Evolutionary conservation across 2,888 invertebrate genomes (phyloP).

Genomic region (Sisyra terminalis): DNA sequence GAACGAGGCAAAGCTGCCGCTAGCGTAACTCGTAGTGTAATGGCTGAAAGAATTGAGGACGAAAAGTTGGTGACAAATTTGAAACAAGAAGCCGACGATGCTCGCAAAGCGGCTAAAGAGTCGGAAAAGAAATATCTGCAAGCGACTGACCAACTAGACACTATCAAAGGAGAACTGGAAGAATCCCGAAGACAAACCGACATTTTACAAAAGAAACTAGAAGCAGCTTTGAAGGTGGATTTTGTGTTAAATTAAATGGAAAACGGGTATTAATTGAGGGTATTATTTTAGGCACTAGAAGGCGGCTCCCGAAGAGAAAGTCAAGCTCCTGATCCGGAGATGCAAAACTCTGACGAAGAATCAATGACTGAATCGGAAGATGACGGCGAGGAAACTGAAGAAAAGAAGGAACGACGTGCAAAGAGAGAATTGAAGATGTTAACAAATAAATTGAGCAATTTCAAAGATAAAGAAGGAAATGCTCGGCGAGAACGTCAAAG

Average conservation of each 20-base stretch:
- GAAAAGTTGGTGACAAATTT: constrained; percentile 49
- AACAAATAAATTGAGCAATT: constrained; percentile 31
- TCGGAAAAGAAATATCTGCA: constrained; percentile 64
- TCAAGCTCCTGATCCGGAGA: constrained; percentile 16
- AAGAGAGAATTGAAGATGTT: constrained; percentile 55
- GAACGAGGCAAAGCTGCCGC: constrained; percentile 31
- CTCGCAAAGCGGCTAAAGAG: constrained; percentile 62
- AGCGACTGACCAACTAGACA: constrained; percentile 60
- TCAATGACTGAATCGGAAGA: constrained; percentile 35
- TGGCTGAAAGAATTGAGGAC: constrained; percentile 21
- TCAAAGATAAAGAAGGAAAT: constrained; percentile 47
- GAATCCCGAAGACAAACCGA: constrained; percentile 63
- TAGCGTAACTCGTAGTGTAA: constrained; percentile 11
- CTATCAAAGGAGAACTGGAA: constrained; percentile 57
- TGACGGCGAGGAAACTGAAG: constrained; percentile 43
- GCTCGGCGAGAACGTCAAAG: constrained; percentile 65
- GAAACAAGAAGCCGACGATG: constrained; percentile 58
- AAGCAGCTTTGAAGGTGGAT: constrained; percentile 41
- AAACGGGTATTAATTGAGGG: constrained; percentile 8
- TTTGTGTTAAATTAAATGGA: neutral
- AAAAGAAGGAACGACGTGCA: constrained; percentile 37
- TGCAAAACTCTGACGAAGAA: constrained; percentile 32
- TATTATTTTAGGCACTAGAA: constrained; percentile 9
- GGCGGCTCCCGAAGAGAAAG: constrained; percentile 23
- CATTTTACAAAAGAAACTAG: constrained; percentile 58